Evolutionary conservation across 2,797 vertebrate genomes (phyloP).

Genomic region (Hybognathus amarus): DNA sequence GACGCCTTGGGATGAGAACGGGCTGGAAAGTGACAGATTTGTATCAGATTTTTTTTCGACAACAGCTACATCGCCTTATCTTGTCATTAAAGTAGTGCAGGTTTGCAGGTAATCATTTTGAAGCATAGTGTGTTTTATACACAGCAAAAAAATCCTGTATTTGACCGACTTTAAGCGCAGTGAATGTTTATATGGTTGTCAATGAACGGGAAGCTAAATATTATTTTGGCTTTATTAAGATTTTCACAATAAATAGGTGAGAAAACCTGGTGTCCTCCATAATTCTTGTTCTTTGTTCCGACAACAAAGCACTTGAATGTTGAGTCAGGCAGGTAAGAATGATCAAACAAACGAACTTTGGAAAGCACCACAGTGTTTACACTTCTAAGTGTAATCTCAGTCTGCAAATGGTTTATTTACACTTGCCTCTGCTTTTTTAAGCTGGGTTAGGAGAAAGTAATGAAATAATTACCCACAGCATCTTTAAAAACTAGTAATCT

Average conservation of each 20-base stretch:
- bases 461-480: neutral
- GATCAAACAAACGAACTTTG: neutral
- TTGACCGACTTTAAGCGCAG: no score
- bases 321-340: neutral
- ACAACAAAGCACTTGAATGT: neutral
- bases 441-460: neutral
- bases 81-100: no score
- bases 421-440: neutral
- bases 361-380: neutral
- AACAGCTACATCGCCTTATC: no score
- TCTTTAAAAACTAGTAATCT: neutral
- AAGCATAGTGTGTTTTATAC: no score
- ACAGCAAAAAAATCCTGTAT: no score
- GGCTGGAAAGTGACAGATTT: no score
- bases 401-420: slow-evolving; percentile 4
- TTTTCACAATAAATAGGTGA: neutral
- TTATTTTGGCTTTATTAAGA: neutral
- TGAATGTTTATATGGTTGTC: no score
- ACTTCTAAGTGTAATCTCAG: neutral
- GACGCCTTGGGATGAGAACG: no score
- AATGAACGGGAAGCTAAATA: neutral
- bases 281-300: neutral
- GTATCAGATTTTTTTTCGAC: no score
- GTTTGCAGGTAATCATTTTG: no score
- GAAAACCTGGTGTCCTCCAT: neutral